phyloP scores from a whole-genome alignment of 2,113 vertebrate species.

The Percopsis transmontana region DNA sequence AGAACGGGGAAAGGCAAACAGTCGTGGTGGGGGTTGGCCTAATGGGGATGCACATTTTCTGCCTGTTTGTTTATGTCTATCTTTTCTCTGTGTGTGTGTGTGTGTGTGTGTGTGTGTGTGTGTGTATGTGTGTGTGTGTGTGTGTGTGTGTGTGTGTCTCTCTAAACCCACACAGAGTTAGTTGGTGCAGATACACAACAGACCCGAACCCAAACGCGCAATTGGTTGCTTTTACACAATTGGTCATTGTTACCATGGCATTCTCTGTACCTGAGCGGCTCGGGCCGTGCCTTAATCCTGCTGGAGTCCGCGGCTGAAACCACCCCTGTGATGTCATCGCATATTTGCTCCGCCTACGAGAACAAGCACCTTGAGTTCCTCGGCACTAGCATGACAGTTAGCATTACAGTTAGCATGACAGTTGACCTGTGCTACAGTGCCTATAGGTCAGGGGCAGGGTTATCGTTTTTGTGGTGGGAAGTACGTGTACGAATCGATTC shows the following conservation, averaged over 20 bases:
- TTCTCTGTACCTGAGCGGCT: conserved; percentile 73
- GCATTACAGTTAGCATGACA: neutral
- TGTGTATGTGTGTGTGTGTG: no score
- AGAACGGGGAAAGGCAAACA: conserved; percentile 15
- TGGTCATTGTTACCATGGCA: neutral
- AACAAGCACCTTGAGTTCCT: neutral
- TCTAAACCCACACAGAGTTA: no score
- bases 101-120: no score
- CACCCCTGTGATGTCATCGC: conserved; percentile 75
- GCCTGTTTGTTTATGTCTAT: neutral
- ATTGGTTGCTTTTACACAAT: neutral
- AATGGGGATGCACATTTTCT: neutral
- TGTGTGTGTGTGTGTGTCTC: no score
- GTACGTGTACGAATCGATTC: no score
- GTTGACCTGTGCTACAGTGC: neutral
- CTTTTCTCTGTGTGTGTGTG: neutral
- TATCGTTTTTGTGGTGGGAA: no score
- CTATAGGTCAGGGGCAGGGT: no score
- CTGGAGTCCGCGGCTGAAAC: conserved; percentile 69
- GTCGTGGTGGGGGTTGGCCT: neutral
- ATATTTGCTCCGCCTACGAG: conserved; percentile 79
- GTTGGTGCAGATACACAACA: neutral
- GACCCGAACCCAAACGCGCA: neutral
- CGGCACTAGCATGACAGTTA: neutral
- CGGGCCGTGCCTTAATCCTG: conserved; percentile 54